A percentile compares a stretch with the other conserved stretches of the same genome.
Evolutionary conservation across 2,888 invertebrate species (phyloP).

Genomic region (Amitus sp.): DNA sequence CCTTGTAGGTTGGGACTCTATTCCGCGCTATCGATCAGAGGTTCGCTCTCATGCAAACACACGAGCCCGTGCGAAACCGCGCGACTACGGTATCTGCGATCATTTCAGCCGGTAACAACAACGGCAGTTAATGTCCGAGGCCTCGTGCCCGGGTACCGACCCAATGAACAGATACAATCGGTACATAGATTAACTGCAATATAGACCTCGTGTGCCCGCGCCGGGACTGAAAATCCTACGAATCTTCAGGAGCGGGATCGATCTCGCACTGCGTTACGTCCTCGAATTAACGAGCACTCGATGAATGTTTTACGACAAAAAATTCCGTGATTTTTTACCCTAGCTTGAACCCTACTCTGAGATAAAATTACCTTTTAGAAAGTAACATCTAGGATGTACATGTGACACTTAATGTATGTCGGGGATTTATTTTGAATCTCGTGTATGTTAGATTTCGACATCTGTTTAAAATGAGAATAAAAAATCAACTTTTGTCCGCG

Average conservation of each 20-base stretch:
- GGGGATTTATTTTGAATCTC: not conserved
- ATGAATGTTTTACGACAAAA: not conserved
- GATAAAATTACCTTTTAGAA: no score
- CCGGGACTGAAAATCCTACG: constrained; percentile 40
- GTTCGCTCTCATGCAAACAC: constrained; percentile 53
- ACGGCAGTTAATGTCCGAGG: constrained; percentile 63
- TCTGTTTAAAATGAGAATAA: not conserved
- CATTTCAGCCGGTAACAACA: constrained; percentile 62
- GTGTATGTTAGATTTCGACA: no score
- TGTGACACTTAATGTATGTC: not conserved
- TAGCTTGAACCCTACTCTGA: no score
- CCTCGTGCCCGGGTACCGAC: constrained; percentile 58
- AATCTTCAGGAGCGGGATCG: constrained; percentile 42
- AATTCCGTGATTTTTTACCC: not conserved
- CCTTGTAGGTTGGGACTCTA: constrained; percentile 43
- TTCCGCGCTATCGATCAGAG: constrained; percentile 56
- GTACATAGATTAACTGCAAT: constrained; percentile 63
- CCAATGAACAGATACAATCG: constrained; percentile 64
- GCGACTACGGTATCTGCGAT: constrained; percentile 56
- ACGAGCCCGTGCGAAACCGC: constrained; percentile 59
- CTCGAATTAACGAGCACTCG: constrained; percentile 19
- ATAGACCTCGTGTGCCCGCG: constrained; percentile 55
- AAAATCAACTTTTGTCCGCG: no score
- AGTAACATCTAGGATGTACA: no score
- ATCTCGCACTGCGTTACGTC: constrained; percentile 33